phyloP scores from a whole-genome alignment of 2,797 vertebrate genomes.

The Bovichtus variegatus region DNA sequence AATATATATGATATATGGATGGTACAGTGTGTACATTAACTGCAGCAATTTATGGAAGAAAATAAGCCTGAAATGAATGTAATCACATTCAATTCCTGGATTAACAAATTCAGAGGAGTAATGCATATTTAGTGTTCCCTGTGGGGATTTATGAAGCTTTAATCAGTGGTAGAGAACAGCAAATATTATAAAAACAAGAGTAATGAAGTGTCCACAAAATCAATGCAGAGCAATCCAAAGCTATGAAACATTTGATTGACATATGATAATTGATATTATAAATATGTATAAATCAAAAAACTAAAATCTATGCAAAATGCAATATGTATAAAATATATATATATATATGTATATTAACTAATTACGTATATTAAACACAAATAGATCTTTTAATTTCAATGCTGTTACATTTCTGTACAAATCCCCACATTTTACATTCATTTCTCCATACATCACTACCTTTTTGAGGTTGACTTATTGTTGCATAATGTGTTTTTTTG shows the following conservation, averaged over 20 bases:
- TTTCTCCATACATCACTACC: not conserved
- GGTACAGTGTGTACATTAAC: not conserved
- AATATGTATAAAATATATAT: too few species aligned
- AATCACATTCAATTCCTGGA: conserved; percentile 7
- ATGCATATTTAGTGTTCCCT: conserved; percentile 37
- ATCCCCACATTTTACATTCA: not conserved
- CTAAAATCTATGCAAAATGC: too few species aligned
- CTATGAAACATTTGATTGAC: too few species aligned
- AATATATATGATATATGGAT: not conserved
- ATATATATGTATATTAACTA: too few species aligned
- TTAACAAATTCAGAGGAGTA: conserved; percentile 1
- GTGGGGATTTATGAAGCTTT: conserved; percentile 7
- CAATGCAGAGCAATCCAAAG: not conserved
- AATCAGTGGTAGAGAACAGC: not conserved
- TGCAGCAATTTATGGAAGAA: not conserved
- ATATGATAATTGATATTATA: too few species aligned
- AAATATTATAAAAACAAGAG: not conserved
- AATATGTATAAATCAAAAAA: not conserved
- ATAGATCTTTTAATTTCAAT: not conserved
- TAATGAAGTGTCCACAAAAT: not conserved
- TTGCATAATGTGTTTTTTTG: not conserved
- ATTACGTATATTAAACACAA: too few species aligned
- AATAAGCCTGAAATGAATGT: not conserved
- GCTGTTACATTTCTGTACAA: not conserved
- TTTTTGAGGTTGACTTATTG: not conserved